Percentiles rank a stretch among this genome's conserved stretches.
These are phyloP conservation scores for Zaprionus nigranus DNA, from an alignment of 1,140 invertebrate genomes.

Conservation along the genomic window DNA sequence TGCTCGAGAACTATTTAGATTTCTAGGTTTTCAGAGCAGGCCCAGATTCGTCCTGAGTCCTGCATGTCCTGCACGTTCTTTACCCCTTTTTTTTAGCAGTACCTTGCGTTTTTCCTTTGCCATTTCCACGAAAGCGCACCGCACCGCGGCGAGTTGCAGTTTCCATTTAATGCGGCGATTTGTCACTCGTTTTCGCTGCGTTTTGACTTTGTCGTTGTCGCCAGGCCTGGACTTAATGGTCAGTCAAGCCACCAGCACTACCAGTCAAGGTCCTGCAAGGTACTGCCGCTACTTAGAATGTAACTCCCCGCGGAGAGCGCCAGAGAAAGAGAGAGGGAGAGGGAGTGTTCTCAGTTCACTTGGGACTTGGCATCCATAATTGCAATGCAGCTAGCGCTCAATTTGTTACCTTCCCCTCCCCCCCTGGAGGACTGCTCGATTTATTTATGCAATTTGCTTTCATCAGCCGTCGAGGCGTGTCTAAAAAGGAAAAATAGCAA, in stretches of 20 bases:
- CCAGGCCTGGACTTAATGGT: constrained; percentile 70
- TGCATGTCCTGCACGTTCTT: not conserved
- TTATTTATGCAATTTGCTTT: constrained; percentile 64
- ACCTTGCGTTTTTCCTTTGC: not conserved
- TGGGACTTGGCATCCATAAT: constrained; percentile 37
- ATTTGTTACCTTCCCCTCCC: not conserved
- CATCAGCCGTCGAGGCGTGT: constrained; percentile 58
- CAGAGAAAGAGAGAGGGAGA: not conserved
- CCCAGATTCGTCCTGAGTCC: not conserved
- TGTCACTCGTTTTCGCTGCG: constrained; percentile 46
- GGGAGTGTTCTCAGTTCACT: not conserved
- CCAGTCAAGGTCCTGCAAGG: constrained; percentile 42
- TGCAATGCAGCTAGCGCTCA: constrained; percentile 33
- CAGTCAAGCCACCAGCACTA: constrained; percentile 10
- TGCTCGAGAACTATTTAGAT: constrained; percentile 69
- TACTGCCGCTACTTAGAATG: constrained; percentile 6
- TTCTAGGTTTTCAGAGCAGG: constrained; percentile 75
- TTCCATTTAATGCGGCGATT: constrained; percentile 16
- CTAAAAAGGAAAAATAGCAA: constrained; percentile 37
- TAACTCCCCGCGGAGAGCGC: not conserved
- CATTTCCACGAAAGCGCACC: constrained; percentile 32
- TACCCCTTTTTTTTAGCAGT: constrained; percentile 20
- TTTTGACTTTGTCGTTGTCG: constrained; percentile 78
- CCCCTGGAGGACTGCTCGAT: constrained; percentile 24
- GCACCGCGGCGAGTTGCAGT: not conserved